These are phyloP conservation scores for Antheraea yamamai DNA, from an alignment of 2,888 invertebrate genomes.

Conservation along the genomic window DNA sequence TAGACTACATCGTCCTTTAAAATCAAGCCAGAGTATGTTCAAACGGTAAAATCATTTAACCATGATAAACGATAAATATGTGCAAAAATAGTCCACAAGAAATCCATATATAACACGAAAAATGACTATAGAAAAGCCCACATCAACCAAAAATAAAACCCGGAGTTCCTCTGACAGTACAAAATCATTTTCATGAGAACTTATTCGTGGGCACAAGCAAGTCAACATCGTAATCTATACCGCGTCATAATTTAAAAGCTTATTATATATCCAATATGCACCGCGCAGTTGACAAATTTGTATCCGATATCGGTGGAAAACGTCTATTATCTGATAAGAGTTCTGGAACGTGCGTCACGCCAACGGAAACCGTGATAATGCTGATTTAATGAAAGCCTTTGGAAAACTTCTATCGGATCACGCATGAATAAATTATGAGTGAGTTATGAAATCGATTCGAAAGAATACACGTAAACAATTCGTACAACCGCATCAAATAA, in stretches of 20 bases:
- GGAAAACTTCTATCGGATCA: conserved; percentile 1
- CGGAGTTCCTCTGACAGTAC: too few species aligned
- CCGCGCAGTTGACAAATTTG: not conserved
- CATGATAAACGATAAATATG: too few species aligned
- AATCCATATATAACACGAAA: too few species aligned
- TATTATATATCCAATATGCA: not conserved
- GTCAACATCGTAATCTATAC: not conserved
- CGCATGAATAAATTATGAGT: not conserved
- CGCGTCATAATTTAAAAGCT: not conserved
- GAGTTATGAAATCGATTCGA: not conserved
- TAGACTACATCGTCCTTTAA: too few species aligned
- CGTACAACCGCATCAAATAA: not conserved
- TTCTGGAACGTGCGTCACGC: not conserved
- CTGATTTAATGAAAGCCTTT: conserved; percentile 6
- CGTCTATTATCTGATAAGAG: conserved; percentile 3
- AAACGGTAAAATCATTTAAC: too few species aligned
- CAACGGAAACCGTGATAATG: conserved; percentile 4
- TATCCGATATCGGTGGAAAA: not conserved
- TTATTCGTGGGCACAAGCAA: not conserved
- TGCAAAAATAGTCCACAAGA: too few species aligned
- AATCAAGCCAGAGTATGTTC: too few species aligned
- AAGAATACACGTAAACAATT: not conserved
- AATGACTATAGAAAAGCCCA: too few species aligned
- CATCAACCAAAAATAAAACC: too few species aligned
- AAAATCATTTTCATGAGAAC: not conserved